Evolutionary conservation across 2,113 vertebrate species (phyloP).

Genomic region (Apodemus sylvaticus): DNA sequence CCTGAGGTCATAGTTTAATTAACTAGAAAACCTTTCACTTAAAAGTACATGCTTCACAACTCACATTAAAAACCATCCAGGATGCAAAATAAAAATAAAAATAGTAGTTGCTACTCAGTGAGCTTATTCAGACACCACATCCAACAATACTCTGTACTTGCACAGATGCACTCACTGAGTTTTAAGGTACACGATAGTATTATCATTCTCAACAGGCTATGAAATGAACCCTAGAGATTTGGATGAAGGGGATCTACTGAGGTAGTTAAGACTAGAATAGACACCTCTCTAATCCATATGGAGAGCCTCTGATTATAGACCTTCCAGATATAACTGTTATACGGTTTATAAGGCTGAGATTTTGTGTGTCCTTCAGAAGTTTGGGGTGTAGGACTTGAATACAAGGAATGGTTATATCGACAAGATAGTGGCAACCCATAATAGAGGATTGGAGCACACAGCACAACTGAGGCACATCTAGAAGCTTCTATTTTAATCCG

Average conservation of each 20-base stretch:
- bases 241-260: not conserved
- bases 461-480: not conserved
- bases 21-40: constrained; percentile 33
- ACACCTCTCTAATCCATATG: not conserved
- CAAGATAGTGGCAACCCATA: not conserved
- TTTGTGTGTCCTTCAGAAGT: not conserved
- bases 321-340: not conserved
- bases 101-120: not conserved
- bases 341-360: not conserved
- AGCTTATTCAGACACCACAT: not conserved
- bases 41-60: constrained; percentile 1
- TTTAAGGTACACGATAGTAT: not conserved
- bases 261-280: not conserved
- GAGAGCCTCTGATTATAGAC: not conserved
- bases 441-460: not conserved
- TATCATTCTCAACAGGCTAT: not conserved
- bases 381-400: not conserved
- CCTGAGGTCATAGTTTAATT: constrained; percentile 5
- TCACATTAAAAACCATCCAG: not conserved
- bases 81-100: not conserved
- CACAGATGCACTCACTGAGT: not conserved
- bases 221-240: not conserved
- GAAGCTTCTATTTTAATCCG: not conserved
- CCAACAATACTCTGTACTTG: not conserved
- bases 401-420: not conserved